Base-by-base conservation (phyloP, 92 coral and sea anemone genomes). In the Paramuricea clavata region DNA sequence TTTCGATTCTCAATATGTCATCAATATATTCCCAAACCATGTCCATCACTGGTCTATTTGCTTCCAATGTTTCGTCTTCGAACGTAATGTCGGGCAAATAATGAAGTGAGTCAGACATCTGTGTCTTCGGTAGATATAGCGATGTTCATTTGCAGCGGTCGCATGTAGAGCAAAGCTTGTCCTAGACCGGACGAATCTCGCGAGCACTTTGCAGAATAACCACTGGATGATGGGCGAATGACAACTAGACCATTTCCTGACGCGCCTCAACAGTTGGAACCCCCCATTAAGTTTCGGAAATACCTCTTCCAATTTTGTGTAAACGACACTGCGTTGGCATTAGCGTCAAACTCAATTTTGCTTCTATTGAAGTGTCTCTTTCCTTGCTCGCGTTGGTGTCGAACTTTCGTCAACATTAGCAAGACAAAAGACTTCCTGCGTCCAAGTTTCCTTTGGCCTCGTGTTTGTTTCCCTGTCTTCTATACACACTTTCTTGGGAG, bases 131-230 rank as follows among this genome's bases (percentile, higher is more conserved):
- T 25, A 16, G 75, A 62, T 70, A 68, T 82, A 82, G 65, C 86
- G 54, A 82, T 28, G 76, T 82, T 82, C 75, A 47, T 60, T 82
- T 82, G 86, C 43, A 82, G 30, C 60, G 86, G 86, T 12, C 86
- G 73, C 36, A 82, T 23, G 41, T 60, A 82, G 56, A 70, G 61
- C 61, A 82, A 41, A 16, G 86, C 86, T 43, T 82, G 86, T 82
- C 86, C 78, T 36, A 82, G 62, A 70, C 86, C 74, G n/a, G 86
- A 43, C 57, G 42, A 47, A 65, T 82, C 86, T 60, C 76, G 32
- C 61, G 67, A 43, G 15, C 35, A 82, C 56, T 60, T 67, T 47
- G 61, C 86, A 60, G 86, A 60, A 82, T 82, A 82, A 44, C 86
- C 86, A 82, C 86, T 33, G 78, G 78, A 54, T 49, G 81, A 62